Base-by-base conservation (phyloP, 2,113 vertebrate genomes). In the Thamnaconus septentrionalis region DNA sequence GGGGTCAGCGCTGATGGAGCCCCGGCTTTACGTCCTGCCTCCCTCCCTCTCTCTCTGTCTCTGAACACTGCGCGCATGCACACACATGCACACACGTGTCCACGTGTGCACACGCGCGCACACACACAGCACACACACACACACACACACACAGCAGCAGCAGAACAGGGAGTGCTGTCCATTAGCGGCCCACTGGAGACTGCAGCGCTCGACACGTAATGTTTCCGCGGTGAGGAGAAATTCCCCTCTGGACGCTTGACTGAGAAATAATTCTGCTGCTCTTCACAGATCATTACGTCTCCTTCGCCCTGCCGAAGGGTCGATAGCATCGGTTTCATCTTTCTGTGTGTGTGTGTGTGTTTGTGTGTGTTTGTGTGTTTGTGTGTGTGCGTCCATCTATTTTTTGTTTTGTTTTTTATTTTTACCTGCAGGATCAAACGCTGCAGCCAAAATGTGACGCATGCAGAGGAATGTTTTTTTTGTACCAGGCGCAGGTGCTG, bases 141-240 rank as follows among this genome's bases (percentile, higher is more conserved):
- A 59, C 64, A 66, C 59, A 74, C 18, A 59, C 6, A 53, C 44
- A 42, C 31, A 8, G 0, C 2, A 6, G 55, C 43, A 68, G 10
- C 43, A 70, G 44, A 56, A 61, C 53, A 59, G 56, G 53, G 62
- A 80, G 77, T 77, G 62, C 42, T 74, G 71, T 85, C 85, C 85
- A 87, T 87, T 86, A 90, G 77, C 56, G 46, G 52, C 62, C 66
- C 76, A 75, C 59, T 44, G 12, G 80, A 80, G 71, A 61, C 57
- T 4, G 53, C 49, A 52, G 69, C 75, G 73, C 72, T 62, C 47
- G 64, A 64, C 73, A 66, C 69, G 52, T 80, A 75, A 77, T 80
- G 79, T 59, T 73, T 76, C 68, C 73, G 76, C 1, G 55, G 77
- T 7, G 5, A 56, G 12, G 4, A 53, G 46, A 55, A 60, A 53